These are phyloP conservation scores for Atherinomorus stipes DNA, from an alignment of 2,113 vertebrate genomes.

Conservation along the genomic window DNA sequence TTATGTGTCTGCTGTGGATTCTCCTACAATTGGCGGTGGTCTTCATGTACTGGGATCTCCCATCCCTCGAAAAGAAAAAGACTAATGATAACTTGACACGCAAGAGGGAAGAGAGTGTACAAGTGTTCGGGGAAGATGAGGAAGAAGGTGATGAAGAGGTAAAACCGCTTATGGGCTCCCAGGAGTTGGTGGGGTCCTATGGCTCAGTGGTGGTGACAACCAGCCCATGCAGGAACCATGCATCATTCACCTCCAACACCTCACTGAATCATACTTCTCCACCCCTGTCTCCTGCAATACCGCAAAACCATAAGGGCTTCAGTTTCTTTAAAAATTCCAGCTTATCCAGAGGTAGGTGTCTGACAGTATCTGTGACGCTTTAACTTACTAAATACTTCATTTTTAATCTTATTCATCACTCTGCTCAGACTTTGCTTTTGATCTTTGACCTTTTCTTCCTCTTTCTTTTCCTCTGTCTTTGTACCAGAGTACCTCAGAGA, in stretches of 20 bases:
- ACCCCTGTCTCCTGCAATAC: conserved; percentile 33
- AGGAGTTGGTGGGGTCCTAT: conserved; percentile 75
- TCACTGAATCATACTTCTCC: conserved; percentile 21
- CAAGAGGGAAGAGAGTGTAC: conserved; percentile 3
- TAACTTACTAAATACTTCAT: too few relatives aligned
- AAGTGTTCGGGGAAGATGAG: conserved; percentile 15
- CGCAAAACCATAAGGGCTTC: background rate
- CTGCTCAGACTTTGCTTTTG: background rate
- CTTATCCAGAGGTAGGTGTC: conserved; percentile 67
- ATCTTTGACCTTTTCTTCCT: background rate
- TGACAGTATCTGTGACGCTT: background rate
- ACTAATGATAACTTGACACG: background rate
- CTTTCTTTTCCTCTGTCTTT: conserved; percentile 8
- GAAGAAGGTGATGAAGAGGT: conserved; percentile 68
- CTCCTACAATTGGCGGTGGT: conserved; percentile 83
- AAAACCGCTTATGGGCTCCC: conserved; percentile 72
- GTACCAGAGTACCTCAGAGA: conserved; percentile 84
- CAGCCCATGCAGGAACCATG: background rate
- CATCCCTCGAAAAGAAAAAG: conserved; percentile 41
- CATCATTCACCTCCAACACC: conserved; percentile 5
- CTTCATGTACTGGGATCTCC: conserved; percentile 86
- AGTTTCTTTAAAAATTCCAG: conserved; percentile 68
- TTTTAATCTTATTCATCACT: too few relatives aligned
- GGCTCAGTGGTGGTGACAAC: conserved; percentile 64
- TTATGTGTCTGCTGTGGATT: conserved; percentile 87